Evolutionary conservation across 2,113 vertebrate genomes (phyloP), one percentile per base, ranked within the genome.

Genomic region (Gallinago jamesoni): DNA sequence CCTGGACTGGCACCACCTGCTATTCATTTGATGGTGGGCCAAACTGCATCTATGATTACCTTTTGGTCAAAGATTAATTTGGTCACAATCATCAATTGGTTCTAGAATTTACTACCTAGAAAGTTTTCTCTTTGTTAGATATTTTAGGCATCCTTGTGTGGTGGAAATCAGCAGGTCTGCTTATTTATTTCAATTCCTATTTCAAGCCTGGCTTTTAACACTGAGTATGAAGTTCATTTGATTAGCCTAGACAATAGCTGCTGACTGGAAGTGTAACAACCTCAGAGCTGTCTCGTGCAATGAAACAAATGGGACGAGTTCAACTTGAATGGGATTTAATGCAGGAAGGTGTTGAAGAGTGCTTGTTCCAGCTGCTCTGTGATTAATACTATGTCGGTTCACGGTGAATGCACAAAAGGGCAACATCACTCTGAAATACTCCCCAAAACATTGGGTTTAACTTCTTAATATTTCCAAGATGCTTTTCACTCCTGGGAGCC

Each of bases 391-490:
- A 43, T 68, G 39, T 88, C 1, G 3, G 24, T 69, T n/a, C 28
- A 41, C 20, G 17, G 73, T 59, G 20, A 90, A 85, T 69, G 50
- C 69, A 85, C 8, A 57, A 76, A 93, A 90, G 43, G 24, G 19
- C 45, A 93, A 45, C 3, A 53, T 33, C 17, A 45, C 14, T 86
- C 21, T 68, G 30, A 83, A 76, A 91, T 69, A 24, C 14, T 59
- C 7, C 25, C 20, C 3, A 68, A 80, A 55, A 2, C 12, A 47
- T 24, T 41, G 11, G 13, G 47, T 87, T 89, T 93, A 50, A 23
- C 37, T 81, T 64, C n/a, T 69, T 83, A 75, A 18, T 92, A 87
- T 85, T 79, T 95, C 33, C 50, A 81, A 84, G 76, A 53, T 57
- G 47, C 20, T 81, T 91, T 91, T 47, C 59, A 69, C 41, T 72